These are phyloP conservation scores for Marmota flaviventris DNA, from an alignment of 2,113 vertebrate genomes.

Conservation along the genomic window DNA sequence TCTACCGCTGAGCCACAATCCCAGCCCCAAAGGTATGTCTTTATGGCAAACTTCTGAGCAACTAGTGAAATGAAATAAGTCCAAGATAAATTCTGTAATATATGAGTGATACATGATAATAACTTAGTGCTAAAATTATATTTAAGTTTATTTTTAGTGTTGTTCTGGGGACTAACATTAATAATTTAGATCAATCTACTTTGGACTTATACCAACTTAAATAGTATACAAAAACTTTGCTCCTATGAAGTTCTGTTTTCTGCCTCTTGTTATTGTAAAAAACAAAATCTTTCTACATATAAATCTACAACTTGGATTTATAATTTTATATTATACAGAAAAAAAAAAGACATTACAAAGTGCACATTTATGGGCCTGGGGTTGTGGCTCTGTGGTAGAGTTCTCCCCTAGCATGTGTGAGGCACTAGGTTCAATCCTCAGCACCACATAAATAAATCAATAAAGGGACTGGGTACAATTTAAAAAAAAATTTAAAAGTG, in stretches of 20 bases:
- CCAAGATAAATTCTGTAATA: neutral
- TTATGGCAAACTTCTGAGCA: neutral
- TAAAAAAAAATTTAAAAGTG: no score
- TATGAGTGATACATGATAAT: neutral
- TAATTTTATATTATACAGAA: neutral
- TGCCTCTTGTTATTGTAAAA: neutral
- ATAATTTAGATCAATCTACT: neutral
- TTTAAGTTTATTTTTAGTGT: neutral
- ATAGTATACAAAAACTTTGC: neutral
- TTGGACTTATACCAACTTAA: neutral
- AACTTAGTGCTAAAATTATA: neutral
- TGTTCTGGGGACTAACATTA: neutral
- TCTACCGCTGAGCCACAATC: no score
- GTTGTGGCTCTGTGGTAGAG: no score
- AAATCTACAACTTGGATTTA: neutral
- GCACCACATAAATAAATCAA: no score
- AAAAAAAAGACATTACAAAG: neutral
- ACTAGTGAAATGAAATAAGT: neutral
- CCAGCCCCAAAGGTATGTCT: neutral
- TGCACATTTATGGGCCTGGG: neutral
- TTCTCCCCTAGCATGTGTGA: no score
- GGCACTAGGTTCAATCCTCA: no score
- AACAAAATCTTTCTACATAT: neutral
- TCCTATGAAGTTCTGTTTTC: neutral
- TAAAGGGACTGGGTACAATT: no score